Evolutionary conservation across 1,140 invertebrate species (phyloP).

Genomic region (Heterodera carotae): DNA sequence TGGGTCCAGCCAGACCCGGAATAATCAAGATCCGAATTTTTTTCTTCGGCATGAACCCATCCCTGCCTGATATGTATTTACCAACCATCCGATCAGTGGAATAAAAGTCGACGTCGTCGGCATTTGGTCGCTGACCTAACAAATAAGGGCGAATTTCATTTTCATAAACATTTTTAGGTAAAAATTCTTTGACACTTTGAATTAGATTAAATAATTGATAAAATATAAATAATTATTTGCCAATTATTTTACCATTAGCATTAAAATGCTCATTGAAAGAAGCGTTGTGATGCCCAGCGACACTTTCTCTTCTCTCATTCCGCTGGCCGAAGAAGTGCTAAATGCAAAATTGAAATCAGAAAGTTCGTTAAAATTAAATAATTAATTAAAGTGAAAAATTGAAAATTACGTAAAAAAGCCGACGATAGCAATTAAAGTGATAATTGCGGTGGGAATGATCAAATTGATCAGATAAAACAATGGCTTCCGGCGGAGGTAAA

Average conservation of each 20-base stretch:
- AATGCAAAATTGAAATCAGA: constrained; percentile 7
- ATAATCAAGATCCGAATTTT: too few relatives aligned
- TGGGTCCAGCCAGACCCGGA: too few relatives aligned
- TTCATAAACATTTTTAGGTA: too few relatives aligned
- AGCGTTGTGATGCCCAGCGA: constrained; percentile 58
- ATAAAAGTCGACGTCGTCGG: constrained; percentile 63
- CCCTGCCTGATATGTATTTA: too few relatives aligned
- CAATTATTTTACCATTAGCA: constrained; percentile 54
- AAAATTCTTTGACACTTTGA: too few relatives aligned
- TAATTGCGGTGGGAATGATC: constrained; percentile 64
- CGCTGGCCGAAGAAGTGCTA: constrained; percentile 62
- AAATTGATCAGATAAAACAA: constrained; percentile 63
- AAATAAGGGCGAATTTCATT: too few relatives aligned
- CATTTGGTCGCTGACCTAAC: constrained; percentile 62
- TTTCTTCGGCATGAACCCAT: too few relatives aligned
- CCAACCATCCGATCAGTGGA: constrained; percentile 51
- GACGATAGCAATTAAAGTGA: constrained; percentile 64
- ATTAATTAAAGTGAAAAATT: background rate
- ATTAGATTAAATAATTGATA: too few relatives aligned
- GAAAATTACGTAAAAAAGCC: constrained; percentile 59
- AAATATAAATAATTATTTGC: too few relatives aligned
- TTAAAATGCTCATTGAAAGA: constrained; percentile 64
- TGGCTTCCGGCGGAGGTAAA: constrained; percentile 60
- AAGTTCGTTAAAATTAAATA: constrained; percentile 18
- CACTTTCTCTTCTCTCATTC: constrained; percentile 63